phyloP scores from a whole-genome alignment of 1,140 invertebrate species.

The Panulirus ornatus region DNA sequence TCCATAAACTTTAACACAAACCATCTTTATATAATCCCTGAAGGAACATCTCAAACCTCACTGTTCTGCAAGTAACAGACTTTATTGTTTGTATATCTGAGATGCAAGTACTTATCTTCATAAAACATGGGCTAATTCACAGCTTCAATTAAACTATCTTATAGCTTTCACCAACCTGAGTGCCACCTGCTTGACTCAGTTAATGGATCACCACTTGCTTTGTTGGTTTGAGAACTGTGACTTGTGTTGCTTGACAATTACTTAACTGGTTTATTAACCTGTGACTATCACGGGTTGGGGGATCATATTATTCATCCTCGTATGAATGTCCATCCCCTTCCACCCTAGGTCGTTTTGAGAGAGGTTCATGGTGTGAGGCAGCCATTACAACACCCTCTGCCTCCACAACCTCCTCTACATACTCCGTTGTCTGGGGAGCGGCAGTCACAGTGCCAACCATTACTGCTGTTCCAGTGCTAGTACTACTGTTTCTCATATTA shows the following conservation, averaged over 20 bases:
- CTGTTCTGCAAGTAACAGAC: slow-evolving; percentile 33
- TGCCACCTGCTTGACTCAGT: slow-evolving; percentile 42
- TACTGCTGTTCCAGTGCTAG: slow-evolving; percentile 57
- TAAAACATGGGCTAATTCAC: slow-evolving; percentile 40
- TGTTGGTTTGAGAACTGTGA: slow-evolving; percentile 42
- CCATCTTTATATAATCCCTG: slow-evolving; percentile 39
- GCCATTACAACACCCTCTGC: slow-evolving; percentile 72
- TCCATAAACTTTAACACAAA: slow-evolving; percentile 43
- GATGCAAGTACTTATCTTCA: slow-evolving; percentile 24
- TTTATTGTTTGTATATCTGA: neutral
- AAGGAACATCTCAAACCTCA: slow-evolving; percentile 52
- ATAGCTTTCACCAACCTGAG: slow-evolving; percentile 50
- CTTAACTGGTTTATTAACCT: slow-evolving; percentile 39
- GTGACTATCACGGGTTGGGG: slow-evolving; percentile 36
- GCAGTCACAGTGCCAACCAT: slow-evolving; percentile 66
- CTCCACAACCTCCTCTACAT: slow-evolving; percentile 70
- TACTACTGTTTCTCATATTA: slow-evolving; percentile 54
- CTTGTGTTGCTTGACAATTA: slow-evolving; percentile 35
- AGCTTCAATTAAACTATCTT: slow-evolving; percentile 16
- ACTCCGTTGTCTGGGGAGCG: slow-evolving; percentile 59
- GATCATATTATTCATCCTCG: slow-evolving; percentile 58
- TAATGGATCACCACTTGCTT: slow-evolving; percentile 28
- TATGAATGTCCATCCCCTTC: slow-evolving; percentile 55
- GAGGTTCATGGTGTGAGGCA: slow-evolving; percentile 58
- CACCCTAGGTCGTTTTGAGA: slow-evolving; percentile 57